Base-by-base conservation (phyloP, 2,797 vertebrate species). In the Gadopsis marmoratus region DNA sequence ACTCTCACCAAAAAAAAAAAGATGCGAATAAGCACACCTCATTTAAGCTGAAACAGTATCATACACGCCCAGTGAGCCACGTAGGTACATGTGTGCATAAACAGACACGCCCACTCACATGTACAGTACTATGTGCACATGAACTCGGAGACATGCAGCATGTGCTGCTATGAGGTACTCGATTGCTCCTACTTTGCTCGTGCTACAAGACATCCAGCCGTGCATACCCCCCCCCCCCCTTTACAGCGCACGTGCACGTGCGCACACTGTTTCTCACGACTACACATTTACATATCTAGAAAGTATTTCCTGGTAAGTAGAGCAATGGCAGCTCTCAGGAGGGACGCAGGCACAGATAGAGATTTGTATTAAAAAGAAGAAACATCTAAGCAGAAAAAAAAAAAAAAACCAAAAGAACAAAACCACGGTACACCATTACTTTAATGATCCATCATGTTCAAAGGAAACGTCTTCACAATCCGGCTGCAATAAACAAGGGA, bases 361-460 rank as follows among this genome's bases (percentile, higher is more conserved):
- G 88, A 91, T 92, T 89, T 94, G 89, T 93, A 92, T 92, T 89
- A 90, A 94, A 93, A 89, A 89, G 85, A 88, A 88, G 82, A 92
- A 95, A 94, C 93, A 94, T 93, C 90, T 92, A 90, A 93, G 91
- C 86, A 76, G 82, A 91, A 92, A 92, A 39, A 26, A 26, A 26
- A 26, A 26, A 26, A 26, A 26, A 26, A 26, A 26, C 26, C 26
- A 26, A 26, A 93, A 95, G 93, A 95, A 95, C 92, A 94, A 95
- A 96, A 95, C 91, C 93, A 71, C 51, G 78, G 89, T 87, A 94
- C 92, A 93, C 90, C 90, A 92, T 92, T 92, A 91, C 91, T 95
- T 95, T 95, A 95, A 95, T 95, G 92, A 95, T 93, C 92, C 90
- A 93, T 93, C 93, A 91, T 92, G 93, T 95, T 94, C 92, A 95